Conservation (phyloP, 2,888 invertebrate species). For the Mesorhabditis sp. region DNA sequence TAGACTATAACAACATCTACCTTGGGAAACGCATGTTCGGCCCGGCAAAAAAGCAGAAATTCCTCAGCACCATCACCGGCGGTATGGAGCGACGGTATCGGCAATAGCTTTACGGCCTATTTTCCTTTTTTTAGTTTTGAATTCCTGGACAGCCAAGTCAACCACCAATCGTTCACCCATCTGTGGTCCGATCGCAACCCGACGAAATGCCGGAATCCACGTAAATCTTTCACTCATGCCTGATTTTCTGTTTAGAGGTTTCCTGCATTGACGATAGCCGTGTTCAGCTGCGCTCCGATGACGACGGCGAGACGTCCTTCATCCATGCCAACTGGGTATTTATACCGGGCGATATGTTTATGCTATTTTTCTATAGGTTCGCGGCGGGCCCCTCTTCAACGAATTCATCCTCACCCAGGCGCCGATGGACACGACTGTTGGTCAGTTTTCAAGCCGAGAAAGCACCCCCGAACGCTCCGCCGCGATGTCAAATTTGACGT, state of each 20-base stretch:
- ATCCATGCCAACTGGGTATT: slow-evolving; percentile 51
- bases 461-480: neutral
- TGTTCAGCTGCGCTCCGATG: neutral
- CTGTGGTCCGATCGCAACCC: slow-evolving; percentile 39
- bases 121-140: slow-evolving; percentile 33
- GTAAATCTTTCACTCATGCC: slow-evolving; percentile 18
- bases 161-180: slow-evolving; percentile 52
- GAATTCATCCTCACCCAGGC: slow-evolving; percentile 94
- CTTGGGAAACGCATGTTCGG: slow-evolving; percentile 56
- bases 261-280: neutral
- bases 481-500: too few relatives aligned
- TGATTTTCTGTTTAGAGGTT: neutral
- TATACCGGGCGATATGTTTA: slow-evolving; percentile 9
- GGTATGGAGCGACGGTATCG: slow-evolving; percentile 52
- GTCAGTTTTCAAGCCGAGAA: slow-evolving; percentile 58
- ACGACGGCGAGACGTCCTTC: slow-evolving; percentile 26
- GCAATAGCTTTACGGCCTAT: neutral
- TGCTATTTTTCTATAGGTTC: neutral
- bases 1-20: slow-evolving; percentile 55
- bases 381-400: slow-evolving; percentile 59
- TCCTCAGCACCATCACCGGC: slow-evolving; percentile 48
- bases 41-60: slow-evolving; percentile 51
- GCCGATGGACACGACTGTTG: slow-evolving; percentile 74
- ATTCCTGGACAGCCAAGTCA: slow-evolving; percentile 55
- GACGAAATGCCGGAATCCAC: slow-evolving; percentile 41